Evolutionary conservation across 2,797 vertebrate species (phyloP).

Genomic region (Acrossocheilus wenchowensis): DNA sequence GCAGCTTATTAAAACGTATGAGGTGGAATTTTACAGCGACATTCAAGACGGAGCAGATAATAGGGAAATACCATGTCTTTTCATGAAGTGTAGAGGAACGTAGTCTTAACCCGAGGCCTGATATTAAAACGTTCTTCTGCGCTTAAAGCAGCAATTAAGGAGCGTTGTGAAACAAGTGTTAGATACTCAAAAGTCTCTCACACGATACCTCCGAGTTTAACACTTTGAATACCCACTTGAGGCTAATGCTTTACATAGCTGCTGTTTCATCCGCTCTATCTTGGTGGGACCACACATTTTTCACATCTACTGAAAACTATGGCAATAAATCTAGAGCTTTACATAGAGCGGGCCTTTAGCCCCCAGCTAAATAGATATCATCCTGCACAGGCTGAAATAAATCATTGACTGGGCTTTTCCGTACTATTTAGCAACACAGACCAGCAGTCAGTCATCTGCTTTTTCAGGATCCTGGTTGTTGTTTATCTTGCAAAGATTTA

Average conservation of each 20-base stretch:
- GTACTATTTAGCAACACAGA: constrained; percentile 45
- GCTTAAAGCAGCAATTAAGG: constrained; percentile 68
- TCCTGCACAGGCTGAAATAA: constrained; percentile 56
- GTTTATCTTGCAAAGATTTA: neutral
- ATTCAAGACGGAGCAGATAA: constrained; percentile 45
- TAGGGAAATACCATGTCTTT: constrained; percentile 61
- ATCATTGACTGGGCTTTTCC: constrained; percentile 59
- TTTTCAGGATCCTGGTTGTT: neutral
- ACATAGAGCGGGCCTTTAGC: constrained; percentile 48
- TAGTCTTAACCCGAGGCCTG: constrained; percentile 63
- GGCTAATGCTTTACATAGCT: constrained; percentile 62
- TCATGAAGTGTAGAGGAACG: constrained; percentile 57
- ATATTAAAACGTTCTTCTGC: constrained; percentile 61
- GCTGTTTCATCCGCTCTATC: constrained; percentile 37
- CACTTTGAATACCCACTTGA: constrained; percentile 61
- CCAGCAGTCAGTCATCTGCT: constrained; percentile 41
- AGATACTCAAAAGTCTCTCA: constrained; percentile 62
- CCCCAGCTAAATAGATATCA: constrained; percentile 52
- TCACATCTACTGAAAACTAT: constrained; percentile 24
- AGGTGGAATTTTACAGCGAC: constrained; percentile 55
- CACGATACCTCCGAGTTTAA: constrained; percentile 58
- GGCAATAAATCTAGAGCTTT: constrained; percentile 43
- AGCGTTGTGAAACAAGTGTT: constrained; percentile 67
- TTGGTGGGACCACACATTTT: constrained; percentile 51
- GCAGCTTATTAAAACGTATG: constrained; percentile 53